Base-by-base conservation (phyloP, 2,113 vertebrate species). In the Ceuthmochares aereus region DNA sequence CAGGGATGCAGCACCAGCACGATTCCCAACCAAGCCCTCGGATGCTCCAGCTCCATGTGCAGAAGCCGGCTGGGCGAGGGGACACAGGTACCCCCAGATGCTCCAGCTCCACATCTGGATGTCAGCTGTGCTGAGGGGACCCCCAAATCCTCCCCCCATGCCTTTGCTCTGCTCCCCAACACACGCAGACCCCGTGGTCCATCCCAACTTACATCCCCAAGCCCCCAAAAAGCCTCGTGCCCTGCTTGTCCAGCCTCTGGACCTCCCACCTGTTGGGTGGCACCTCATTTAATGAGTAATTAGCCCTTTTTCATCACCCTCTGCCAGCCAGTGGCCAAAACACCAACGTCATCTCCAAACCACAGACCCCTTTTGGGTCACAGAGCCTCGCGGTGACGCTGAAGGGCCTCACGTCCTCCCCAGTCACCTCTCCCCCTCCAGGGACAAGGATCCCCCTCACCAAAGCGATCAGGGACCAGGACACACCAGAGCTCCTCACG, bases 221-320 rank as follows among this genome's bases (percentile, higher is more conserved):
- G 27, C 16, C 20, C 23, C 63, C 40, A 4, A 26, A 76, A 81
- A 76, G 27, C 68, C 52, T 84, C 22, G 0, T 22, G 55, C 29
- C 82, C 94, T 11, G 26, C 54, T 84, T 54, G 64, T 72, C 72
- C 81, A 72, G 54, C 85, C 66, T 79, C 51, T 89, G 81, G 85
- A 76, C 78, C 1, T 2, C 20, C 34, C 85, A 84, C 84, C 93
- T 86, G 84, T 64, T 72, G 8, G 14, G 64, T 25, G 69, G 22
- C 21, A 12, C 64, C 63, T 54, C 37, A n/a, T 70, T 93, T 87
- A 91, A 79, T 22, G 74, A 79, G 75, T 29, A 90, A 95, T 94
- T 94, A 95, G 96, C 88, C 87, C 77, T 87, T 56, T 51, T 12
- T 34, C 42, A 16, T 13, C 40, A 62, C 12, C 56, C n/a, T 70